These are phyloP conservation scores for Eurystomus gularis DNA, from an alignment of 2,113 vertebrate genomes.

Conservation along the genomic window DNA sequence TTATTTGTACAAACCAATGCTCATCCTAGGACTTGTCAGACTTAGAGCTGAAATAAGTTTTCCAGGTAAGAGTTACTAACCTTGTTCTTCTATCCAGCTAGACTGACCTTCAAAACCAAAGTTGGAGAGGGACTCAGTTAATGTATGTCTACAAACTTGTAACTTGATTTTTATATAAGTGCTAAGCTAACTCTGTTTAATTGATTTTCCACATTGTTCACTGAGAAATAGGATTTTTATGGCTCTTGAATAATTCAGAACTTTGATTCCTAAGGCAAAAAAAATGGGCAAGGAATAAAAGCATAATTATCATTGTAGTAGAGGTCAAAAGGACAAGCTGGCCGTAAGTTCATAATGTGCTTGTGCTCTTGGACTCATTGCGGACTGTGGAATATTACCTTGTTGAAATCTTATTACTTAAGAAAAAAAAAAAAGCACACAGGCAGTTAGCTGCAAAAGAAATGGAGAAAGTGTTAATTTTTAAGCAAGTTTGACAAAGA, in stretches of 20 bases:
- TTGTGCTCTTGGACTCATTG: conserved; percentile 45
- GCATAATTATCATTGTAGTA: conserved; percentile 68
- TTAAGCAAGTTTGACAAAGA: conserved; percentile 89
- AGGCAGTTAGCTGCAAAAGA: conserved; percentile 77
- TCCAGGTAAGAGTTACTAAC: neutral
- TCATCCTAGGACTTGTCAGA: neutral
- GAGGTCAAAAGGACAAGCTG: conserved; percentile 77
- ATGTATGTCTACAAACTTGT: conserved; percentile 43
- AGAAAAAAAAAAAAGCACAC: conserved; percentile 38
- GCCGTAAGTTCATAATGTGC: conserved; percentile 59
- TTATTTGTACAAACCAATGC: neutral
- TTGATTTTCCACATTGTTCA: conserved; percentile 70
- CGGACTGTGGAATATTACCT: conserved; percentile 65
- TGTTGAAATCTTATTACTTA: conserved; percentile 73
- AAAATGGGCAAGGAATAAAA: conserved; percentile 70
- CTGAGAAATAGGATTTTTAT: conserved; percentile 66
- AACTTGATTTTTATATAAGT: conserved; percentile 64
- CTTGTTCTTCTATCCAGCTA: neutral
- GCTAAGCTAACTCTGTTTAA: conserved; percentile 66
- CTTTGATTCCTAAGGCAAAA: conserved; percentile 70
- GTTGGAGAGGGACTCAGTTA: conserved; percentile 49
- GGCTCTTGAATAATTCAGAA: conserved; percentile 75
- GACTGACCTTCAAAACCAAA: conserved; percentile 37
- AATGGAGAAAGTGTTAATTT: conserved; percentile 88
- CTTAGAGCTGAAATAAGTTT: neutral